Conservation (phyloP, 2,113 vertebrate species). For the Nycticebus coucang region DNA sequence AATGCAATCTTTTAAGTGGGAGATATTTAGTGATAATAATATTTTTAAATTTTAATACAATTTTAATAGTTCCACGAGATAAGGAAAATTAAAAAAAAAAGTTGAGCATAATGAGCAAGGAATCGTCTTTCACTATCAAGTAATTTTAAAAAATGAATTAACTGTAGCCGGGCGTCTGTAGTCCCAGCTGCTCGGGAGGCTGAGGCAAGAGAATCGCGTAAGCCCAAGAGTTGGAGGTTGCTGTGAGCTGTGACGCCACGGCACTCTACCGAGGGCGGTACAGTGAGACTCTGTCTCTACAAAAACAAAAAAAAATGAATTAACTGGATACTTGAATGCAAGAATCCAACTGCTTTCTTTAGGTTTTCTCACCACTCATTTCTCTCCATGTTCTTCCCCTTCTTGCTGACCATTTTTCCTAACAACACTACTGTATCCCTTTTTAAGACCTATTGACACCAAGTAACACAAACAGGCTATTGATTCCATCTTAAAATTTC, state of each 20-base stretch:
- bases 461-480: background rate
- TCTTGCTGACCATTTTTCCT: background rate
- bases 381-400: background rate
- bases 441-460: background rate
- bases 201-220: too few relatives aligned
- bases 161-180: too few relatives aligned
- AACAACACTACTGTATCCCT: background rate
- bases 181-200: too few relatives aligned
- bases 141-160: background rate
- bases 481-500: background rate
- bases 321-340: background rate
- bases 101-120: background rate
- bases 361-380: background rate
- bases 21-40: slow-evolving; percentile 12
- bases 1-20: slow-evolving; percentile 9
- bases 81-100: background rate
- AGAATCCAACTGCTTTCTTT: background rate
- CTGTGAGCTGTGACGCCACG: too few relatives aligned
- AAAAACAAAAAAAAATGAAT: background rate
- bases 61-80: background rate
- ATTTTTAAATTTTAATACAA: background rate
- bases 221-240: too few relatives aligned
- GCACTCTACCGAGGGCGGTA: too few relatives aligned
- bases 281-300: too few relatives aligned
- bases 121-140: background rate